These are phyloP conservation scores for Mormyrops boulengeri DNA, from an alignment of 2,797 vertebrate genomes.

Conservation along the genomic window DNA sequence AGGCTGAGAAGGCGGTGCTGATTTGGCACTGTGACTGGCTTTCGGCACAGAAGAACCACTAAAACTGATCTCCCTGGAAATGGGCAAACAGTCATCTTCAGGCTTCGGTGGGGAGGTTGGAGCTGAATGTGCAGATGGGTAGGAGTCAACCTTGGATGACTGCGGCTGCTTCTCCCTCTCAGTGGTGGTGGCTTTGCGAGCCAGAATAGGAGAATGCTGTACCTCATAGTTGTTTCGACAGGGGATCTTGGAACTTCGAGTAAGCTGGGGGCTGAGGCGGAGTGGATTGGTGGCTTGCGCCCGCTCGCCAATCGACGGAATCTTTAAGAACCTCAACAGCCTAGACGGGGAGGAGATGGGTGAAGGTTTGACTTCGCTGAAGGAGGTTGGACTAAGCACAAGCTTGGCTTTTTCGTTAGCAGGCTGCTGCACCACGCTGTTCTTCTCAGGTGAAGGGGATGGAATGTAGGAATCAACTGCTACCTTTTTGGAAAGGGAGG, in stretches of 20 bases:
- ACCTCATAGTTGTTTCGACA: conserved; percentile 85
- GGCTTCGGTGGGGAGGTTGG: conserved; percentile 64
- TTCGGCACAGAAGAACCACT: conserved; percentile 56
- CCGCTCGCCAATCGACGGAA: conserved; percentile 73
- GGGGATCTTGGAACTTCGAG: conserved; percentile 83
- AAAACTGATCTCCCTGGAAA: conserved; percentile 56
- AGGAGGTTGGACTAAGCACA: conserved; percentile 61
- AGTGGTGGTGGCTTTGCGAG: conserved; percentile 64
- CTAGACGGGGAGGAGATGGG: conserved; percentile 77
- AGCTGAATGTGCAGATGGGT: conserved; percentile 62
- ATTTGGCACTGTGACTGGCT: conserved; percentile 39
- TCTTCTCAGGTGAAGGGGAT: conserved; percentile 47
- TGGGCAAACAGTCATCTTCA: conserved; percentile 49
- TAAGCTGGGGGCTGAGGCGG: conserved; percentile 83
- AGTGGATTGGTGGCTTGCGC: conserved; percentile 57
- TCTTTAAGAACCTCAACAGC: conserved; percentile 81
- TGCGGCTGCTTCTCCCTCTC: conserved; percentile 64
- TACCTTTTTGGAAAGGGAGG: conserved; percentile 34
- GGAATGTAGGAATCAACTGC: conserved; percentile 27
- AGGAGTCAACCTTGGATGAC: conserved; percentile 59
- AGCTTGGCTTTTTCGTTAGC: conserved; percentile 58
- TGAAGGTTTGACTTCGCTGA: conserved; percentile 60
- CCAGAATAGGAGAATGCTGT: conserved; percentile 74
- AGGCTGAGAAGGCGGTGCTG: conserved; percentile 32
- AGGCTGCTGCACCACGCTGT: conserved; percentile 39